Conservation (phyloP, 1,140 invertebrate species). For the Lucilia cuprina region DNA sequence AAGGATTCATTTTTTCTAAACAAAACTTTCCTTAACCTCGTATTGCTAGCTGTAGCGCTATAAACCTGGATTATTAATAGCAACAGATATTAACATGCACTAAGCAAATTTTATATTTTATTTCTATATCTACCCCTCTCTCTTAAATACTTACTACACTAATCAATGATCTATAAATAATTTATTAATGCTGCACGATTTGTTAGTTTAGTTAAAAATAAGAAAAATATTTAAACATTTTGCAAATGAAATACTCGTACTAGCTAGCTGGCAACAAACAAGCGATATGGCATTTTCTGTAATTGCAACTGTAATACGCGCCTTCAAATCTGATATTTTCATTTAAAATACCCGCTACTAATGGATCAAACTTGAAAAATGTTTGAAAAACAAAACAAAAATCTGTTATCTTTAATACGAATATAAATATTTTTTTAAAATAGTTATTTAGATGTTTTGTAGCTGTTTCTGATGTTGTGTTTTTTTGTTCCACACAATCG, state of each 20-base stretch:
- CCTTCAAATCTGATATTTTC: constrained; percentile 16
- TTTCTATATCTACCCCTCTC: background rate
- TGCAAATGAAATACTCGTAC: background rate
- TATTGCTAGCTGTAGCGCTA: too few species aligned
- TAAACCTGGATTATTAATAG: too few species aligned
- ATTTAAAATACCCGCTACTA: constrained; percentile 20
- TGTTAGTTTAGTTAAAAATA: background rate
- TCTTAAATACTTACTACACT: too few species aligned
- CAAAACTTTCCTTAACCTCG: too few species aligned
- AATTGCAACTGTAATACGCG: constrained; percentile 32
- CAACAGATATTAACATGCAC: background rate
- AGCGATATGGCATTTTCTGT: background rate
- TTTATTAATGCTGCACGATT: constrained; percentile 9
- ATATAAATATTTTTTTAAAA: background rate
- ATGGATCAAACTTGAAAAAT: constrained; percentile 8
- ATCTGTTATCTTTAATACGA: background rate
- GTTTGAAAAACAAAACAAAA: background rate
- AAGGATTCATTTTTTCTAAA: too few species aligned
- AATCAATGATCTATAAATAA: constrained; percentile 12
- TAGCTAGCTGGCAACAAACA: background rate
- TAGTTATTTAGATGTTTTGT: background rate
- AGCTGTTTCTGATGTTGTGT: background rate
- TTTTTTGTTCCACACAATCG: constrained; percentile 4
- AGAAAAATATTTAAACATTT: background rate
- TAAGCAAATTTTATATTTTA: background rate